Conservation (phyloP, 53 echinoderm and acorn worm species). For the Patiria pectinifera region DNA sequence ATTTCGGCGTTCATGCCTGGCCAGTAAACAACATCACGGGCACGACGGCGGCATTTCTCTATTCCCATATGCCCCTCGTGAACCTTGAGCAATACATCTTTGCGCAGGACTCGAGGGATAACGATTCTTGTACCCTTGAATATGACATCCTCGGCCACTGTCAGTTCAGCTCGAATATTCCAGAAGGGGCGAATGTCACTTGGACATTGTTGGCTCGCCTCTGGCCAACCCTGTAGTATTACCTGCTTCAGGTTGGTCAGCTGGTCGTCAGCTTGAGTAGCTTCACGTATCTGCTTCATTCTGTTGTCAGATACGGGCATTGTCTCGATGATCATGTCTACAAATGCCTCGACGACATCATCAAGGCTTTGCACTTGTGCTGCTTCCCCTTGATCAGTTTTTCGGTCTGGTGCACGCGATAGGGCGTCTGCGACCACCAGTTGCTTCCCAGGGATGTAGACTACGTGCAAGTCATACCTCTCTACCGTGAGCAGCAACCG, state of each 20-base stretch:
- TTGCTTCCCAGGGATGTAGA: conserved; percentile 66
- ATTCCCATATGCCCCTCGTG: conserved; percentile 27
- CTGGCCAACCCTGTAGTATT: conserved; percentile 60
- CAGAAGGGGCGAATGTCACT: conserved; percentile 17
- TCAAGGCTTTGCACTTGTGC: conserved; percentile 10
- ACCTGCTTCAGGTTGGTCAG: conserved; percentile 40
- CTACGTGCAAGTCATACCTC: conserved; percentile 53
- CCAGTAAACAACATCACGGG: conserved; percentile 21
- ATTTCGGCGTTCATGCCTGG: conserved; percentile 10
- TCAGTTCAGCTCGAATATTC: background rate
- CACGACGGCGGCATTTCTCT: conserved; percentile 7
- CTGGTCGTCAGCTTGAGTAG: conserved; percentile 55
- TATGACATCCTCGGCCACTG: too few species aligned
- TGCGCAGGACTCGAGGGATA: conserved; percentile 11
- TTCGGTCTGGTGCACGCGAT: conserved; percentile 63
- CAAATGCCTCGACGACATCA: conserved; percentile 57
- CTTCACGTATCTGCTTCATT: conserved; percentile 51
- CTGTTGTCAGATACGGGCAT: conserved; percentile 44
- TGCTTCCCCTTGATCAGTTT: conserved; percentile 1
- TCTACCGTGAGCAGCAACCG: conserved; percentile 52
- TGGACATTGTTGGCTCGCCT: conserved; percentile 35
- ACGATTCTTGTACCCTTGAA: background rate
- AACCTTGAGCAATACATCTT: conserved; percentile 8
- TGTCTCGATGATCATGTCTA: conserved; percentile 52
- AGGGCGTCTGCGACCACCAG: conserved; percentile 60